Evolutionary conservation across 2,113 vertebrate genomes (phyloP).

Genomic region (Pseudolaguvia tuberculata): DNA sequence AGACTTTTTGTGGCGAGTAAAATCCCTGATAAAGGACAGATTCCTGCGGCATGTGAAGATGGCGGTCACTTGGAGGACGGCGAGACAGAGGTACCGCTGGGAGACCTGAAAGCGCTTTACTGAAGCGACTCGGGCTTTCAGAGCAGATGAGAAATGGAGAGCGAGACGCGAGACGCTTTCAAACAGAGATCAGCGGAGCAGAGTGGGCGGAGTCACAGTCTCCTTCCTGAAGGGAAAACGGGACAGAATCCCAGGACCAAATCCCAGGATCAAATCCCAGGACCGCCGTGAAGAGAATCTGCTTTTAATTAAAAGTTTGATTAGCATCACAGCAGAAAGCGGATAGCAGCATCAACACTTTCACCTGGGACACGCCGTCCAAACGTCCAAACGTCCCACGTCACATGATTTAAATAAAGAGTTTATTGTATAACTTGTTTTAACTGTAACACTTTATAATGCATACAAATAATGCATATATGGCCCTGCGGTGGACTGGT

Average conservation of each 20-base stretch:
- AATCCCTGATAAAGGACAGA: not conserved
- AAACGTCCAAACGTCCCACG: too few relatives aligned
- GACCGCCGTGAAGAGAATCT: not conserved
- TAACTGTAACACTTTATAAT: too few relatives aligned
- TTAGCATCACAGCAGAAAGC: constrained; percentile 2
- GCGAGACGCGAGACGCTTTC: not conserved
- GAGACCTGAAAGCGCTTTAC: not conserved
- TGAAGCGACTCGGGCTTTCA: not conserved
- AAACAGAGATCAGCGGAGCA: not conserved
- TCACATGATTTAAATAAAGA: too few relatives aligned
- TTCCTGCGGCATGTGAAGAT: not conserved
- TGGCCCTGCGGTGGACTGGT: too few relatives aligned
- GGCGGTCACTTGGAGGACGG: not conserved
- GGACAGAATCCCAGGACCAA: not conserved
- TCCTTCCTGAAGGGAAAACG: not conserved
- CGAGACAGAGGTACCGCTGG: not conserved
- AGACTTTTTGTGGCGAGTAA: not conserved
- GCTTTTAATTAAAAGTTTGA: not conserved
- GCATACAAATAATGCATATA: too few relatives aligned
- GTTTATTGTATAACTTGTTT: too few relatives aligned
- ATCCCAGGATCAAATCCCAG: constrained; percentile 18
- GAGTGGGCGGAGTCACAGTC: not conserved
- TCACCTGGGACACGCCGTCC: not conserved
- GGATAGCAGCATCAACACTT: not conserved
- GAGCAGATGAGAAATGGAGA: not conserved